Evolutionary conservation across 2,888 invertebrate genomes (phyloP), one percentile per base, ranked within the genome.

Genomic region (Disparrhopalites patrizii): DNA sequence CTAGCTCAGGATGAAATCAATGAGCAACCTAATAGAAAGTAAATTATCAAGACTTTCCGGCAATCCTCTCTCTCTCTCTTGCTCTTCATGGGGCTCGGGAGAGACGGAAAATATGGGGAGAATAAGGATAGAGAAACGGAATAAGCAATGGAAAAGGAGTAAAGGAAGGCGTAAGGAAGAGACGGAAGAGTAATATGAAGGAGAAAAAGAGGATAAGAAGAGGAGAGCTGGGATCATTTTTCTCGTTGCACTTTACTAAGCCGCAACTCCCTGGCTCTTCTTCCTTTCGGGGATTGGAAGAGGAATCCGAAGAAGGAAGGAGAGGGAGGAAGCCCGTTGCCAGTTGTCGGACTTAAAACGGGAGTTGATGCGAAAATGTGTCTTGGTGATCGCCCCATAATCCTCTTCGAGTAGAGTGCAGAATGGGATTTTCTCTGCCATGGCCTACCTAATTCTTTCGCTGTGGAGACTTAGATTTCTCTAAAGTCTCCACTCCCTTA

Each of bases 331-430:
- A n/a, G n/a, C n/a, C n/a, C n/a, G n/a, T n/a, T n/a, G n/a, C n/a
- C n/a, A n/a, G n/a, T n/a, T 43, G 43, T 43, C n/a, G 43, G 38
- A 51, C 51, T 62, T 52, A 31, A 18, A 55, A 38, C 23, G 31
- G 18, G 47, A 55, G 28, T 56, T 56, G 56, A 56, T 56, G 43
- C 36, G 56, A 64, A 67, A 64, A 67, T 67, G 67, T 58, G 63
- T 60, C 54, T 61, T 20, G 23, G 60, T 64, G 67, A 63, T 67
- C 58, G 56, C 36, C 31, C 25, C 57, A 15, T 67, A 67, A 67
- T 67, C 67, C 67, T 67, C 63, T 67, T 60, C 63, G 60, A 67
- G 28, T 33, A 60, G 62, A 67, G 60, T 62, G 62, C 63, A 60
- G 60, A 67, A 67, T 63, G 55, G 66, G 66, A 66, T 66, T 66